Percentiles rank a stretch among this genome's conserved stretches.
phyloP scores from a whole-genome alignment of 2,888 invertebrate species.

The Agriopis leucophaearia region DNA sequence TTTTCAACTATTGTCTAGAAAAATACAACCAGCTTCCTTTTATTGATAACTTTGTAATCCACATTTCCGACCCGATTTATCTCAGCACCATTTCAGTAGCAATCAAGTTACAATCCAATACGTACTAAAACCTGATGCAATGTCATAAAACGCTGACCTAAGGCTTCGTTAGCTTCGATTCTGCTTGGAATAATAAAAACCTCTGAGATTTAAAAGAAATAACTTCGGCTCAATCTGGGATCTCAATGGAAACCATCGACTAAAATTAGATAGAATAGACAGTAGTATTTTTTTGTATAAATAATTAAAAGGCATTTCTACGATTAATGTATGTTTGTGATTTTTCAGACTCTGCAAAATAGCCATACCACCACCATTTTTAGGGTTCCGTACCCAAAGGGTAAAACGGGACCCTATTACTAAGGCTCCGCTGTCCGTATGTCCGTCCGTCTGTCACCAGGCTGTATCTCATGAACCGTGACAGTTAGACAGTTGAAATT shows the following conservation, averaged over 20 bases:
- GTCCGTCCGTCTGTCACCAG: no score
- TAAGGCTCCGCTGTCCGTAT: no score
- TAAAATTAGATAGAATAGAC: neutral
- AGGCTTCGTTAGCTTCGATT: slow-evolving; percentile 32
- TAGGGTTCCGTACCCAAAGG: no score
- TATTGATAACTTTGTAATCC: slow-evolving; percentile 16
- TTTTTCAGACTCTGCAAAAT: no score
- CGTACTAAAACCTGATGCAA: slow-evolving; percentile 30
- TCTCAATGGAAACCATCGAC: slow-evolving; percentile 1
- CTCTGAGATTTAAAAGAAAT: slow-evolving; percentile 40
- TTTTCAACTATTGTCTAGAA: neutral
- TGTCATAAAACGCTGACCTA: slow-evolving; percentile 34
- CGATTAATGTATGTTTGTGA: no score
- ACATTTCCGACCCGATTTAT: neutral
- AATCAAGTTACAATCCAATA: slow-evolving; percentile 32
- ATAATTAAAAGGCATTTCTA: neutral
- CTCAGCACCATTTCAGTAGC: slow-evolving; percentile 8
- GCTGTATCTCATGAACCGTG: no score
- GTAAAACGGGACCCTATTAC: no score
- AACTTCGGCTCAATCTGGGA: slow-evolving; percentile 20
- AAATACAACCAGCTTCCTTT: neutral
- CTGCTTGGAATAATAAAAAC: slow-evolving; percentile 35
- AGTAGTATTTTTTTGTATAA: neutral
- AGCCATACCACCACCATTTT: no score
- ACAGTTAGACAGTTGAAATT: no score